phyloP scores from a whole-genome alignment of 2,888 invertebrate genomes.

The Ennomos quercinarius region DNA sequence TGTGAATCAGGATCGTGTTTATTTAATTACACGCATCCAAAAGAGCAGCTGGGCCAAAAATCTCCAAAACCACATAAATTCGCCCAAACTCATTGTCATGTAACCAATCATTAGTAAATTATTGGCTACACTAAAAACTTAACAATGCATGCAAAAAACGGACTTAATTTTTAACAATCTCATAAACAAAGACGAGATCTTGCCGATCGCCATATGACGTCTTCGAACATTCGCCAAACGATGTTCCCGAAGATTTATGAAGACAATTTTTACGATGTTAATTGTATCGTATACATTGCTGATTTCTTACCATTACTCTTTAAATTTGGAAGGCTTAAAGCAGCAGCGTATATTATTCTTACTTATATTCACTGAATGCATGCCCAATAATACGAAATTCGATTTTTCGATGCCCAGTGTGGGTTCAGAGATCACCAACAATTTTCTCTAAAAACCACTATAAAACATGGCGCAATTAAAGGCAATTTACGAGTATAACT shows the following conservation, averaged over 20 bases:
- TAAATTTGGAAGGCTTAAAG: constrained; percentile 31
- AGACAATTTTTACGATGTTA: constrained; percentile 40
- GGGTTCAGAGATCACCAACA: constrained; percentile 58
- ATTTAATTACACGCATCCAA: constrained; percentile 31
- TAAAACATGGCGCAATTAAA: constrained; percentile 54
- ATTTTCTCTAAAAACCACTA: constrained; percentile 47
- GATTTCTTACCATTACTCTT: constrained; percentile 16
- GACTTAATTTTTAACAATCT: constrained; percentile 64
- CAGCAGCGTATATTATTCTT: constrained; percentile 56
- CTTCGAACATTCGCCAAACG: constrained; percentile 61
- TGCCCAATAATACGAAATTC: constrained; percentile 62
- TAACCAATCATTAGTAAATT: constrained; percentile 59
- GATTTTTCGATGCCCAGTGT: constrained; percentile 66
- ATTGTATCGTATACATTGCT: constrained; percentile 52
- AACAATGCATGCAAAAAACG: constrained; percentile 64
- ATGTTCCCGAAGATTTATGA: constrained; percentile 67
- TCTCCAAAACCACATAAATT: constrained; percentile 41
- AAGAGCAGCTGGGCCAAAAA: constrained; percentile 36
- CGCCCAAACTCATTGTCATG: constrained; percentile 51
- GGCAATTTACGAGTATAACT: constrained; percentile 55
- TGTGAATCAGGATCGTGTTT: constrained; percentile 18
- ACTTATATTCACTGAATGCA: constrained; percentile 55
- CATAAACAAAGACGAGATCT: constrained; percentile 77
- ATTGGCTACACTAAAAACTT: constrained; percentile 54
- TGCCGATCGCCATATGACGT: constrained; percentile 78